These are phyloP conservation scores for Drosophila eohydei DNA, from an alignment of 2,888 invertebrate genomes.

Conservation along the genomic window DNA sequence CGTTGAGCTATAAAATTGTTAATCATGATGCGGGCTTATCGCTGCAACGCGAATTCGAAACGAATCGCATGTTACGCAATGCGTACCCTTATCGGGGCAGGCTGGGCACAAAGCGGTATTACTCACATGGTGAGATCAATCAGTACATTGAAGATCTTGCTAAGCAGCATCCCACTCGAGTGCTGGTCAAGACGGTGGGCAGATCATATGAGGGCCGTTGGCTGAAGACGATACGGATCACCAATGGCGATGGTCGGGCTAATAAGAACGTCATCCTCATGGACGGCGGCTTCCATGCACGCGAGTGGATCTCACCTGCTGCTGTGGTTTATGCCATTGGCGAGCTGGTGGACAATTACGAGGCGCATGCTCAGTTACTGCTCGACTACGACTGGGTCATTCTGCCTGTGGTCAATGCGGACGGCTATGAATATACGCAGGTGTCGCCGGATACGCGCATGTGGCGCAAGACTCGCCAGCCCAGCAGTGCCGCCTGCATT, in stretches of 20 bases:
- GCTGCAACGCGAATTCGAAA: constrained; percentile 43
- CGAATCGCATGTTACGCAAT: constrained; percentile 41
- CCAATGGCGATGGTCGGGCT: constrained; percentile 83
- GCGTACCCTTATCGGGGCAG: constrained; percentile 50
- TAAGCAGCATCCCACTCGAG: constrained; percentile 85
- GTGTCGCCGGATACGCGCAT: constrained; percentile 50
- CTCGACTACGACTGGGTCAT: constrained; percentile 88
- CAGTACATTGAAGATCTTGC: constrained; percentile 85
- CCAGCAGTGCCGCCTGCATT: constrained; percentile 50
- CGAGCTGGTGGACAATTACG: constrained; percentile 86
- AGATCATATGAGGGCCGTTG: constrained; percentile 86
- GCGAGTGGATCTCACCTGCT: constrained; percentile 89
- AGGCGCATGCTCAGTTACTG: constrained; percentile 84
- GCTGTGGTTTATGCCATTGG: constrained; percentile 87
- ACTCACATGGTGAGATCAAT: constrained; percentile 84
- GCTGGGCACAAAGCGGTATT: constrained; percentile 68
- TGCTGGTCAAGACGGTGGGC: constrained; percentile 86
- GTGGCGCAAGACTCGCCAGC: constrained; percentile 87
- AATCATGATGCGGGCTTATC: constrained; percentile 63
- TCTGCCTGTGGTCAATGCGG: constrained; percentile 89
- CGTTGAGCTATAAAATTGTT: constrained; percentile 46
- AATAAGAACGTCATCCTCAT: constrained; percentile 86
- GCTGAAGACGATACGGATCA: constrained; percentile 87
- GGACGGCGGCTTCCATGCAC: constrained; percentile 87
- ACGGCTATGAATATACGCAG: constrained; percentile 88